A percentile compares a stretch with the other conserved stretches of the same genome.
These are phyloP conservation scores for Rhynchotus rufescens DNA, from an alignment of 2,797 vertebrate genomes.

Conservation along the genomic window DNA sequence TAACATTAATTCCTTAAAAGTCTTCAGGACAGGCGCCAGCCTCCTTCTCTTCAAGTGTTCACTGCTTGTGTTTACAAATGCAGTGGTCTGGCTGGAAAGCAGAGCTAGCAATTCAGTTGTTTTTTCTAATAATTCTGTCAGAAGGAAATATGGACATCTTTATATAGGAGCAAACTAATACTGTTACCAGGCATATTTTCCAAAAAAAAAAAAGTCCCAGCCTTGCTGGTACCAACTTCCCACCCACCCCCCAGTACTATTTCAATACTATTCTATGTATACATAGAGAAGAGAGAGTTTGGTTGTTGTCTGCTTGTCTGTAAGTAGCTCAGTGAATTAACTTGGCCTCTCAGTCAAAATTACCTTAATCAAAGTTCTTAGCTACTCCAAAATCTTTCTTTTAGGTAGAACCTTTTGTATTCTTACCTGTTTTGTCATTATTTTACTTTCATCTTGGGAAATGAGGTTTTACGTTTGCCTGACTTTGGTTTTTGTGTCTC, in stretches of 20 bases:
- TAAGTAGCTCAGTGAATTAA: background rate
- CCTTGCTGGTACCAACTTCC: background rate
- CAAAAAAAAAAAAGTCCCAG: background rate
- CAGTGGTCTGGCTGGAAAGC: background rate
- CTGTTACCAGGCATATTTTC: background rate
- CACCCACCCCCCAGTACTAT: no score
- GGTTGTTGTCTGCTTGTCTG: background rate
- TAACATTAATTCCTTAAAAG: background rate
- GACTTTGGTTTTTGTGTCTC: background rate
- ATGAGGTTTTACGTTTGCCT: accelerated
- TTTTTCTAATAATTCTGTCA: background rate
- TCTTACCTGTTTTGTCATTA: background rate
- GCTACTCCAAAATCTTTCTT: background rate
- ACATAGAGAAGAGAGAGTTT: background rate
- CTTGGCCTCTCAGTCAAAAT: background rate
- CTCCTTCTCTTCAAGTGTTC: background rate
- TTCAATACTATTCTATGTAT: no score
- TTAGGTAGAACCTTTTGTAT: background rate
- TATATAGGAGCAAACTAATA: background rate
- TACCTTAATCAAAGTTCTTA: background rate
- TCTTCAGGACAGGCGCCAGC: background rate
- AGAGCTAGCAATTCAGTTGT: background rate
- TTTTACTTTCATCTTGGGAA: background rate
- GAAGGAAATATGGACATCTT: background rate
- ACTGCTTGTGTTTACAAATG: background rate